Evolutionary conservation across 2,797 vertebrate species (phyloP), one percentile per base, ranked within the genome.

Genomic region (Chrosomus eos): DNA sequence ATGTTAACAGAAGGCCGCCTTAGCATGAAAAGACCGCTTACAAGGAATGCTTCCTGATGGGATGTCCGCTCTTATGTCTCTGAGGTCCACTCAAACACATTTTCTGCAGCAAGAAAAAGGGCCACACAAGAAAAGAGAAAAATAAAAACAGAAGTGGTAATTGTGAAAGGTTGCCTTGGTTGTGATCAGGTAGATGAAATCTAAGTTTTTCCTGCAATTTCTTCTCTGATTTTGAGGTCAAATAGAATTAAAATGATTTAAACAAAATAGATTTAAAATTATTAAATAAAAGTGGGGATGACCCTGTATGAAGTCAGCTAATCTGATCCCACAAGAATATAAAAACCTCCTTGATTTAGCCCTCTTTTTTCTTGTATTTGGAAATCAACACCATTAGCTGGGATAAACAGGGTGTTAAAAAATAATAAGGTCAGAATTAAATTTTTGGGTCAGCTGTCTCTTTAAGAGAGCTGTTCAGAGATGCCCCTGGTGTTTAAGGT

Each of bases 1-100:
- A 72, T 78, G 67, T 84, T 79, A 85, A 53, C 28, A 28, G 33
- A 64, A 80, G 68, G 55, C 62, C 75, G 1, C 75, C 83, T 66
- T 36, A 45, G 76, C 60, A 8, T 48, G 38, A 38, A n/a, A 53
- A 43, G 45, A 55, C 58, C 40, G 10, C 67, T 76, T 40, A 82
- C 80, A 82, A 70, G 31, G 31, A 74, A 18, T 16, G 16, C n/a
- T 71, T 60, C 76, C 82, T 60, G 71, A 74, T 23, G 70, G 70
- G 76, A 66, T 28, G 7, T 80, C 40, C n/a, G 33, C 76, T 85
- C 11, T 60, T 3, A 33, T 67, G 67, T 83, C 85, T 23, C 51
- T n/a, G 43, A 78, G 31, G 58, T 74, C 68, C 66, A 67, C 28
- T 77, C 53, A 78, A 82, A 82, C 64, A 43, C 67, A 26, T 48